Evolutionary conservation across 2,888 invertebrate genomes (phyloP).

Genomic region (Ferrisia virgata): DNA sequence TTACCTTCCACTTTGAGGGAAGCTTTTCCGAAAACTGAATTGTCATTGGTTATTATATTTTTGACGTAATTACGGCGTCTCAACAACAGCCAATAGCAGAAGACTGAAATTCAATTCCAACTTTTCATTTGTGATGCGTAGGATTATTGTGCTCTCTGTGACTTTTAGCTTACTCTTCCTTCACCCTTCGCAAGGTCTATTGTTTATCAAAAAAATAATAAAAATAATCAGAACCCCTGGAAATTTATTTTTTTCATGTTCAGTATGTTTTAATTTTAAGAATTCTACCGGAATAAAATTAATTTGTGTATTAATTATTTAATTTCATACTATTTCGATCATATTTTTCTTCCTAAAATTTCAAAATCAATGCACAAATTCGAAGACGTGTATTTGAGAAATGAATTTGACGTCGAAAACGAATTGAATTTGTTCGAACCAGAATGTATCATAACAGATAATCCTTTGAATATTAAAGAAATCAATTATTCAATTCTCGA

Average conservation of each 20-base stretch:
- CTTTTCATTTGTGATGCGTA: too few relatives aligned
- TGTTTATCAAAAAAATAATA: slow-evolving; percentile 1
- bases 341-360: not conserved
- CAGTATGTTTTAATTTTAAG: not conserved
- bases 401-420: not conserved
- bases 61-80: too few relatives aligned
- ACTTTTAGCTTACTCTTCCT: too few relatives aligned
- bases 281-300: not conserved
- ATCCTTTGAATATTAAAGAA: not conserved
- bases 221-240: not conserved
- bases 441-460: slow-evolving; percentile 35
- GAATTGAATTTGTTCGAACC: slow-evolving; percentile 34
- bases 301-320: too few relatives aligned
- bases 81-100: too few relatives aligned
- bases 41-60: too few relatives aligned
- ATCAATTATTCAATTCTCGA: not conserved
- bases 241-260: too few relatives aligned
- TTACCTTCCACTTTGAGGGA: too few relatives aligned
- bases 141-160: too few relatives aligned
- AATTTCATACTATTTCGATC: not conserved
- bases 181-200: not conserved
- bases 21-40: too few relatives aligned
- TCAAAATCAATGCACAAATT: slow-evolving; percentile 31
- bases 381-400: slow-evolving; percentile 29
- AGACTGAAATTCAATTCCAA: too few relatives aligned